Base-by-base conservation (phyloP, 1,140 invertebrate genomes). In the Matsumurasca onukii region DNA sequence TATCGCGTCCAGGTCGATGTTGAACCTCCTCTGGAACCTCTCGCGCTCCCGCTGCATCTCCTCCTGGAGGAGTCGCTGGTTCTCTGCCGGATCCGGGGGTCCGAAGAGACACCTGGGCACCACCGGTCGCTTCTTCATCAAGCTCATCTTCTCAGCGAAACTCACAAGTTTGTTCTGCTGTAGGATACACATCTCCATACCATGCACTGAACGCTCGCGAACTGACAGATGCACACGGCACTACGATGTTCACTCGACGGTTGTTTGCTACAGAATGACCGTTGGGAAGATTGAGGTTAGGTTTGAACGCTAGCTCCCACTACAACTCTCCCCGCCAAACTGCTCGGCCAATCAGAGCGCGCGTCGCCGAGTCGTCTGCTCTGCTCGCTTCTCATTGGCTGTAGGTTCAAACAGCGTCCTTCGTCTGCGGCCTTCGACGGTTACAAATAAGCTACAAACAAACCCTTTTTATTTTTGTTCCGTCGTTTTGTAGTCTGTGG, bases 81-180 rank as follows among this genome's bases (percentile, higher is more conserved):
- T 65, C 24, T 65, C 62, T 1, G 22, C 62, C 15, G 62, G 62
- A 25, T 65, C 62, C 17, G 62, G 62, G 2, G 31, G 62, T 2
- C 62, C 62, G 62, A 65, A 65, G 17, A 65, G 62, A 48, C 62
- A 65, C 34, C 62, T 3, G 20, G 62, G 62, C n/a, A 48, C 31
- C n/a, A 27, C 34, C 2, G 17, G 15, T n/a, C 62, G 62, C 15
- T 39, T 22, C 22, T 5, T 12, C 17, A 24, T 15, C 55, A 12
- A 39, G 39, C 1, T 22, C 12, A 65, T 25, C 39, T 48, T 59
- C 22, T 59, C 55, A 5, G 1, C 25, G 25, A 2, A 27, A n/a
- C 3, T 29, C 22, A 27, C 25, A 2, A 27, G 55, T 3, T 12
- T 24, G 55, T 25, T 29, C 22, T 29, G 24, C 55, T 17, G 34